Conservation (phyloP, 2,888 invertebrate genomes). For the Helleia helle region DNA sequence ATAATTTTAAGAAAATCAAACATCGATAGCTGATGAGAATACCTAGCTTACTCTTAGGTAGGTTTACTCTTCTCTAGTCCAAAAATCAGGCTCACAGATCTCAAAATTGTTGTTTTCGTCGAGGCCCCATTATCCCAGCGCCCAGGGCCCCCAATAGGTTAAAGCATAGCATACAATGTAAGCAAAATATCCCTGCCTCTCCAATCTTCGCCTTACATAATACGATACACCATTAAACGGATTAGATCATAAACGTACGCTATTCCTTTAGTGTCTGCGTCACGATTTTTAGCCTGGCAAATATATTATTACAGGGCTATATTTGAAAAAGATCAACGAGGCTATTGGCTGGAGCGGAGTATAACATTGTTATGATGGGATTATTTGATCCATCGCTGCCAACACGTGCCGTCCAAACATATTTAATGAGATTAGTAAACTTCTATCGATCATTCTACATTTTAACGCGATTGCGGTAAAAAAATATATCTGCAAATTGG, state of each 20-base stretch:
- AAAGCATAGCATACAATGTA: too few species aligned
- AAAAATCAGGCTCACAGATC: too few species aligned
- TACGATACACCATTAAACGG: not conserved
- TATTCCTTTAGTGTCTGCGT: not conserved
- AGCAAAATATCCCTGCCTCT: too few species aligned
- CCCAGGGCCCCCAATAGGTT: too few species aligned
- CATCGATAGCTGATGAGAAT: too few species aligned
- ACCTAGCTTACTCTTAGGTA: too few species aligned
- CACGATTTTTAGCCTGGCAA: not conserved
- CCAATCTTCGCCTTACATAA: too few species aligned
- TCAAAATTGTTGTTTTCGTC: too few species aligned
- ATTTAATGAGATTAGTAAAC: constrained; percentile 16
- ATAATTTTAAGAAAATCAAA: too few species aligned
- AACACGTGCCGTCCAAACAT: constrained; percentile 52
- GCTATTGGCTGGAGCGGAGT: constrained; percentile 33
- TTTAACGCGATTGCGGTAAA: not conserved
- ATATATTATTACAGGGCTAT: constrained; percentile 13
- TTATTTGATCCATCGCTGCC: constrained; percentile 43
- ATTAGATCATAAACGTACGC: not conserved
- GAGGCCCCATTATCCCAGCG: too few species aligned
- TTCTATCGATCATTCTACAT: not conserved
- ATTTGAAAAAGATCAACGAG: constrained; percentile 26
- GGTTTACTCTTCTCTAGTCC: too few species aligned
- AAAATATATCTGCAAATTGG: too few species aligned
- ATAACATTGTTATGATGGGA: constrained; percentile 45